Conservation (phyloP, 2,797 vertebrate species). For the Natrix natrix region DNA sequence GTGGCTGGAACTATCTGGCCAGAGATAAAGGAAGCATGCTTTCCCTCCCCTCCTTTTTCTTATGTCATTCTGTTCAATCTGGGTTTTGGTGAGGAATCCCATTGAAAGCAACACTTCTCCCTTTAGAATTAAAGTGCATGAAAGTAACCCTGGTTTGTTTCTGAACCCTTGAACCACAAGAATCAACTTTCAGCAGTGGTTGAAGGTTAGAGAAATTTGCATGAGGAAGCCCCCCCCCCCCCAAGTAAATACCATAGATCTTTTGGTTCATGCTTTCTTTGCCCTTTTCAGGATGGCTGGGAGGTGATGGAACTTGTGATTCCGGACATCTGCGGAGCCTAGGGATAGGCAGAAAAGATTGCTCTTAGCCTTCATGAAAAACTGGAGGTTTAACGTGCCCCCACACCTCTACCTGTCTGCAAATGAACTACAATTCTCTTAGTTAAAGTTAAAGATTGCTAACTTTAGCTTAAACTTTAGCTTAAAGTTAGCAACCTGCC, state of each 20-base stretch:
- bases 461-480: too few relatives aligned
- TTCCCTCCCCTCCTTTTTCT: not conserved
- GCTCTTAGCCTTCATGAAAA: not conserved
- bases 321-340: not conserved
- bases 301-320: not conserved
- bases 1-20: not conserved
- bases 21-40: not conserved
- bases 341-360: not conserved
- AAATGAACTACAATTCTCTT: not conserved
- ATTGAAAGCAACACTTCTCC: not conserved
- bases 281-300: not conserved
- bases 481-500: not conserved
- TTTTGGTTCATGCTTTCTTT: not conserved
- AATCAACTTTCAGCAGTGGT: too few relatives aligned
- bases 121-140: not conserved
- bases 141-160: not conserved
- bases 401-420: not conserved
- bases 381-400: not conserved
- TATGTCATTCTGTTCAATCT: not conserved
- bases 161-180: too few relatives aligned
- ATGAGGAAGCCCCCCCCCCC: too few relatives aligned
- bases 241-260: not conserved
- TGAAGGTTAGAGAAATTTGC: not conserved
- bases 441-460: too few relatives aligned
- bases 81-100: not conserved